Conservation (phyloP, 2,888 invertebrate species). For the Eristalis intricaria region DNA sequence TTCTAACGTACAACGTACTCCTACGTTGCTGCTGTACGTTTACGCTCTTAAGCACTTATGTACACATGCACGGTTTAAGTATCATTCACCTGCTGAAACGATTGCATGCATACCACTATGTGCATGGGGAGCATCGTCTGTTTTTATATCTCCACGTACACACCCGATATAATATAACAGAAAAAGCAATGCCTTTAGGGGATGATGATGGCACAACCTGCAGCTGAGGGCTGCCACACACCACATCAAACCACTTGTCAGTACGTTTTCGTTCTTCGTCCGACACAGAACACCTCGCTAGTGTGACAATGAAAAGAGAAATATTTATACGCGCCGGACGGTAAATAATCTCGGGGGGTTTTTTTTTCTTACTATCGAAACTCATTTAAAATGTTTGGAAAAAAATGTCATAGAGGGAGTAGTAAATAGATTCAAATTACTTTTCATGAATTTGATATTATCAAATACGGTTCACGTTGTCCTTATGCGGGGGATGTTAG, state of each 20-base stretch:
- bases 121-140: conserved; percentile 7
- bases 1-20: background rate
- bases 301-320: conserved; percentile 43
- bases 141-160: background rate
- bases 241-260: conserved; percentile 68
- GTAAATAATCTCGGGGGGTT: conserved; percentile 10
- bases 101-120: background rate
- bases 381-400: conserved; percentile 21
- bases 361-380: background rate
- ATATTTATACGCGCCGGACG: conserved; percentile 54
- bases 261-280: conserved; percentile 65
- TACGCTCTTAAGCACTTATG: background rate
- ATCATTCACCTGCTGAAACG: conserved; percentile 37
- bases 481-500: background rate
- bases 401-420: background rate
- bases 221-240: conserved; percentile 41
- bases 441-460: background rate
- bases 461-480: background rate
- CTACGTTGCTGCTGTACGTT: background rate
- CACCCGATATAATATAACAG: background rate
- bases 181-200: conserved; percentile 65
- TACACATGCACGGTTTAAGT: background rate
- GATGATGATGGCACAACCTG: conserved; percentile 67
- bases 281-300: conserved; percentile 38
- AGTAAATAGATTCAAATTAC: conserved; percentile 26